phyloP scores from a whole-genome alignment of 2,113 vertebrate species.

The Catharus bicknelli region DNA sequence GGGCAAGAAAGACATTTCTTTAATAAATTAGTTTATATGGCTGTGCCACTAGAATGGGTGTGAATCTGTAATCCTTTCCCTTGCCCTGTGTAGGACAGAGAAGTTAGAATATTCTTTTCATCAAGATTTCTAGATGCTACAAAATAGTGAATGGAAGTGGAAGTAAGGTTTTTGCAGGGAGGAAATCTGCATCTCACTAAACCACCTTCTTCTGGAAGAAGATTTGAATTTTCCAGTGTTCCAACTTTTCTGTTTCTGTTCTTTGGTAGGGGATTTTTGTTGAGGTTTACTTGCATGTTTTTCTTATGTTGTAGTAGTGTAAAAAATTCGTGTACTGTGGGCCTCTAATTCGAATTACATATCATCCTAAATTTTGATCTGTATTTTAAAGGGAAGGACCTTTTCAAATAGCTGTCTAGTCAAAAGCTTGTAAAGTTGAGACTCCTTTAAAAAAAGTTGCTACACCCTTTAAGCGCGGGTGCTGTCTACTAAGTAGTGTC shows the following conservation, averaged over 20 bases:
- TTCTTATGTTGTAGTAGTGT: neutral
- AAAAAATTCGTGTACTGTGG: rapidly evolving
- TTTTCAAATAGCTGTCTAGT: neutral
- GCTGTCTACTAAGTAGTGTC: neutral
- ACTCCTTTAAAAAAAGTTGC: neutral
- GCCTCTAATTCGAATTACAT: neutral
- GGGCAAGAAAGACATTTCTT: neutral
- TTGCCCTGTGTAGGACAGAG: neutral
- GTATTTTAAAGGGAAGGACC: neutral
- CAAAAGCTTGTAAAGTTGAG: neutral
- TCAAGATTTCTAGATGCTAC: neutral
- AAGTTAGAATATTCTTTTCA: neutral
- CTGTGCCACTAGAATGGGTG: neutral
- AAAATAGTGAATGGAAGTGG: neutral
- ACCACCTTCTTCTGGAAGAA: neutral
- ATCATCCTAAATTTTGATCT: neutral
- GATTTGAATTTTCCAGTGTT: neutral
- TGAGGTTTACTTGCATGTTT: neutral
- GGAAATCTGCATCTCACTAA: neutral
- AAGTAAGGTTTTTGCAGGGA: neutral
- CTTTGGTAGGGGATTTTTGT: neutral
- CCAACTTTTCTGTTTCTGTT: neutral
- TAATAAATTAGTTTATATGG: neutral
- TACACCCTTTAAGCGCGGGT: rapidly evolving
- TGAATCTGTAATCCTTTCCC: neutral